Base-by-base conservation (phyloP, 2,113 vertebrate species). In the Esox niger region DNA sequence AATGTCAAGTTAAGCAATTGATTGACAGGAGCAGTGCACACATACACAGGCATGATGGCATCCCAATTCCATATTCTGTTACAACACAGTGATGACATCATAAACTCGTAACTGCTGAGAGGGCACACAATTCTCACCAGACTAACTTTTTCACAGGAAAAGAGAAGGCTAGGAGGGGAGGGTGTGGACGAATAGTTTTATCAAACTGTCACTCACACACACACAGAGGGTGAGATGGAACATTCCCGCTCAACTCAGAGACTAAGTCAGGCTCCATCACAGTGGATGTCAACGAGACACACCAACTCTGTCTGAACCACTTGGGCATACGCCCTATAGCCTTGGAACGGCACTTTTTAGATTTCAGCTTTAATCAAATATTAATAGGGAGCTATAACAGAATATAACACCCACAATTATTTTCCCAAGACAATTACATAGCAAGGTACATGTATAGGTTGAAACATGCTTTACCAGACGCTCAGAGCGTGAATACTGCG, bases 261-360 rank as follows among this genome's bases (percentile, higher is more conserved):
- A 59, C 70, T 43, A 43, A 43, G 38, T 66, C 62, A 63, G 57
- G 71, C 55, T 74, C 70, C 59, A 54, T 23, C 55, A 6, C 57
- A 66, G 55, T 68, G 72, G 76, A 67, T 70, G 33, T 25, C 29
- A 69, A 21, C 58, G 31, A 10, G 52, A 29, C 47, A 25, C 32
- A 77, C 68, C 68, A n/a, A 62, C 35, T 38, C 55, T 21, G 70
- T 70, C 62, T 23, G 62, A 20, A 47, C 25, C 47, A 23, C 49
- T 70, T 79, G 78, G 56, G 77, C 80, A 76, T 59, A 75, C 63
- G 73, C 23, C 77, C 73, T 32, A 81, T 82, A 38, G 15, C 35
- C 13, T 38, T 38, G 9, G 3, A 38, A 38, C 38, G 13, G 11
- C 38, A 10, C 11, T 15, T 43, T 43, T 43, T 15, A 43, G 13